Conservation (phyloP, 92 coral and sea anemone species). For the Montipora capitata region DNA sequence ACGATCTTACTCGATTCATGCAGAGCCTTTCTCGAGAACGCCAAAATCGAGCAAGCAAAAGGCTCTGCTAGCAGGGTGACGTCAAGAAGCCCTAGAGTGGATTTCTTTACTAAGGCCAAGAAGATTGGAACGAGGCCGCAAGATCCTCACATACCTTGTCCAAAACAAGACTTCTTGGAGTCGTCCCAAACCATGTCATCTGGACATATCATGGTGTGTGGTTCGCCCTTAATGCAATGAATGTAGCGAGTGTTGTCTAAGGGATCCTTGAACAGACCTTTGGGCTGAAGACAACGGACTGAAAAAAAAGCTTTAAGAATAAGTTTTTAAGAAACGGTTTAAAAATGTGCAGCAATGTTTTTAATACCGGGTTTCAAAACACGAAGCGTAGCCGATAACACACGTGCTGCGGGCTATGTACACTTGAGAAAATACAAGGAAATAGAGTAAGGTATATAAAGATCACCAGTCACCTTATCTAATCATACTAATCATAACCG, state of each 20-base stretch:
- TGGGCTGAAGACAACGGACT: conserved; percentile 88
- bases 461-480: too few relatives aligned
- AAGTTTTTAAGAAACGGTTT: not conserved
- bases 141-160: conserved; percentile 75
- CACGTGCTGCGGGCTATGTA: too few relatives aligned
- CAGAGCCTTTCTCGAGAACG: too few relatives aligned
- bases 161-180: conserved; percentile 86
- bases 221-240: conserved; percentile 84
- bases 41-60: too few relatives aligned
- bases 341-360: too few relatives aligned
- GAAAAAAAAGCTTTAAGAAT: not conserved
- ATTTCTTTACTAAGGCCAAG: not conserved
- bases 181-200: conserved; percentile 95
- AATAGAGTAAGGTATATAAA: too few relatives aligned
- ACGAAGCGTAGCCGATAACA: too few relatives aligned
- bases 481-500: too few relatives aligned
- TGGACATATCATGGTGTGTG: conserved; percentile 87
- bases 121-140: not conserved
- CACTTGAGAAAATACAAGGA: too few relatives aligned
- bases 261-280: conserved; percentile 92
- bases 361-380: too few relatives aligned
- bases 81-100: not conserved
- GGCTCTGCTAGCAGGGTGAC: too few relatives aligned
- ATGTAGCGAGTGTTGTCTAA: conserved; percentile 88
- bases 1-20: too few relatives aligned